phyloP scores from a whole-genome alignment of 2,797 vertebrate genomes.

The Nannoperca obscura region DNA sequence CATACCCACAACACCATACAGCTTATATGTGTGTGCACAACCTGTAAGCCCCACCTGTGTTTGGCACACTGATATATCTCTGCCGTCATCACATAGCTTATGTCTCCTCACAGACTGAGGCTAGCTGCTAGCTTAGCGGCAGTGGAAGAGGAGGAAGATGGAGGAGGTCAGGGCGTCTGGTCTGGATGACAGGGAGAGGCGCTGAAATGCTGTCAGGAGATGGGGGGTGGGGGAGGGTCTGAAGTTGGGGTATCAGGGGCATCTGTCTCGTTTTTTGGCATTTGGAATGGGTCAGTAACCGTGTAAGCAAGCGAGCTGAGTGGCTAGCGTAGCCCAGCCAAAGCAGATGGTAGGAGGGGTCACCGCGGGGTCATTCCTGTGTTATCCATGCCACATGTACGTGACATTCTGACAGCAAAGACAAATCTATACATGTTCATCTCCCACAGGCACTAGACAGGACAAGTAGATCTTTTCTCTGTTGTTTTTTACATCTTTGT shows the following conservation, averaged over 20 bases:
- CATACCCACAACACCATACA: background rate
- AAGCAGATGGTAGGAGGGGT: slow-evolving; percentile 76
- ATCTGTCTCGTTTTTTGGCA: slow-evolving; percentile 81
- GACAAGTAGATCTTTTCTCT: background rate
- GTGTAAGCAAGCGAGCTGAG: slow-evolving; percentile 60
- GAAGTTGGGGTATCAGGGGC: slow-evolving; percentile 70
- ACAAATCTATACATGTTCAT: slow-evolving; percentile 60
- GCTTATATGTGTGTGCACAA: background rate
- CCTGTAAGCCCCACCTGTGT: slow-evolving; percentile 54
- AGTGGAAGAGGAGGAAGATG: slow-evolving; percentile 60
- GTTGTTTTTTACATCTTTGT: slow-evolving; percentile 9
- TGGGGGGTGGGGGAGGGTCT: background rate
- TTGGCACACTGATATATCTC: slow-evolving; percentile 19
- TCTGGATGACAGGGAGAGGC: slow-evolving; percentile 52
- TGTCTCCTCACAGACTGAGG: slow-evolving; percentile 48
- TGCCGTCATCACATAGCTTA: slow-evolving; percentile 55
- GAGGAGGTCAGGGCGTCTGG: slow-evolving; percentile 61
- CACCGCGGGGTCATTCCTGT: slow-evolving; percentile 64
- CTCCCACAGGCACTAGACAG: slow-evolving; percentile 27
- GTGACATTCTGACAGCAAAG: slow-evolving; percentile 68
- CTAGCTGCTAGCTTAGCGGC: slow-evolving; percentile 40
- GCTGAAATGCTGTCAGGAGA: slow-evolving; percentile 58
- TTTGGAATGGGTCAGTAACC: slow-evolving; percentile 76
- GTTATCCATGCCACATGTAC: slow-evolving; percentile 75
- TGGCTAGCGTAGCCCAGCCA: slow-evolving; percentile 62